Percentiles rank a stretch among this genome's conserved stretches.
These are phyloP conservation scores for Eledona agricola DNA, from an alignment of 2,888 invertebrate species.

Conservation along the genomic window DNA sequence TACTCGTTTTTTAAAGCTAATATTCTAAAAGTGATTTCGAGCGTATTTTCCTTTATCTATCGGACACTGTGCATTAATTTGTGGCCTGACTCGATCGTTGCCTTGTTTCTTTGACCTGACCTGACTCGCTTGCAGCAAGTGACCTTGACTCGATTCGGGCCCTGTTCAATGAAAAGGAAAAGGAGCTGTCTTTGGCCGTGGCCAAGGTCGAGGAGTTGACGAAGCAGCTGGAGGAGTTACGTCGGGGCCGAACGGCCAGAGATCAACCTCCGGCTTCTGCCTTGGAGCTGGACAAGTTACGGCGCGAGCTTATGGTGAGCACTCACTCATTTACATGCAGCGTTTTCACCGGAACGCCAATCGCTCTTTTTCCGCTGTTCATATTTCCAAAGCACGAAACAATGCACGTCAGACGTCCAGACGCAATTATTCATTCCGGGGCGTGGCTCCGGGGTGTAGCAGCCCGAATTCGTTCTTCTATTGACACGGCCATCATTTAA, in stretches of 20 bases:
- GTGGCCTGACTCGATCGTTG: too few relatives aligned
- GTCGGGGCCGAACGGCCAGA: slow-evolving; percentile 69
- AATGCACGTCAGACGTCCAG: slow-evolving; percentile 13
- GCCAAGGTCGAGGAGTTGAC: slow-evolving; percentile 97
- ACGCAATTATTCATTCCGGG: slow-evolving; percentile 20
- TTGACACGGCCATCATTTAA: too few relatives aligned
- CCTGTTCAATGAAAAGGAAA: slow-evolving; percentile 97
- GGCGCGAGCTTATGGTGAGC: slow-evolving; percentile 89
- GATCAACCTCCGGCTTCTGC: slow-evolving; percentile 76
- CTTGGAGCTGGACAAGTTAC: slow-evolving; percentile 89
- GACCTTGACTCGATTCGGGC: slow-evolving; percentile 96
- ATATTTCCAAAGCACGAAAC: slow-evolving; percentile 7
- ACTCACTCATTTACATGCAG: too few relatives aligned
- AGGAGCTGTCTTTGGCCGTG: slow-evolving; percentile 95
- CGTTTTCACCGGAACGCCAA: too few relatives aligned
- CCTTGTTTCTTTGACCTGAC: too few relatives aligned
- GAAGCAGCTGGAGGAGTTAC: slow-evolving; percentile 90
- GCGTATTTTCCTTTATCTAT: too few relatives aligned
- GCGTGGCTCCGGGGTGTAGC: slow-evolving; percentile 13
- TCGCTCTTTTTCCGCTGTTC: too few relatives aligned
- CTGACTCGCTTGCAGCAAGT: slow-evolving; percentile 82
- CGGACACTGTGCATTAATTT: too few relatives aligned
- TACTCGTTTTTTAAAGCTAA: too few relatives aligned
- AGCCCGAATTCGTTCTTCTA: too few relatives aligned
- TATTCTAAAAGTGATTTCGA: too few relatives aligned